phyloP scores from a whole-genome alignment of 2,797 vertebrate genomes.

The Karalla daura region DNA sequence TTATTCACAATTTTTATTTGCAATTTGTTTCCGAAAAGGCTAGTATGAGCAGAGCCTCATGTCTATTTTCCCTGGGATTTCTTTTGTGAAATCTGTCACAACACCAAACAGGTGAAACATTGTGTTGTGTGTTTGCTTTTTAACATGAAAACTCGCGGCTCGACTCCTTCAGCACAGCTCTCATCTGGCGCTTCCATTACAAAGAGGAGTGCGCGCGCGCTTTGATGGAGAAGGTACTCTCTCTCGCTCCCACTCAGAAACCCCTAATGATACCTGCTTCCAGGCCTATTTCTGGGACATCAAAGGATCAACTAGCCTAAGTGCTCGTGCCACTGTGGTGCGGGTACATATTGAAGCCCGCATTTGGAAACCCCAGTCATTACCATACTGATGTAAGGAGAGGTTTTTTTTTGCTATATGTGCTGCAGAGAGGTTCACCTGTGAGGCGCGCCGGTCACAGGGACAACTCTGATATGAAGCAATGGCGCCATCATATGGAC shows the following conservation, averaged over 20 bases:
- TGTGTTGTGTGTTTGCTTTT: conserved; percentile 47
- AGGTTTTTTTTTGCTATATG: conserved; percentile 36
- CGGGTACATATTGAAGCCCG: conserved; percentile 46
- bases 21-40: background rate
- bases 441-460: background rate
- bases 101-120: background rate
- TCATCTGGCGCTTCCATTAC: conserved; percentile 60
- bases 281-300: conserved; percentile 72
- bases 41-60: background rate
- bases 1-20: too few relatives aligned
- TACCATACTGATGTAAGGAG: conserved; percentile 47
- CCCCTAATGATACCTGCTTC: conserved; percentile 73
- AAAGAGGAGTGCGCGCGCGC: conserved; percentile 61
- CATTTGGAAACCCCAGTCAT: conserved; percentile 60
- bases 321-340: conserved; percentile 62
- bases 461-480: conserved; percentile 16
- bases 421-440: conserved; percentile 2
- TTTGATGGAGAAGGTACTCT: conserved; percentile 68
- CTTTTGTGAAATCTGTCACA: background rate
- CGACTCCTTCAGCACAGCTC: conserved; percentile 44
- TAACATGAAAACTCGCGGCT: conserved; percentile 33
- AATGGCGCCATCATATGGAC: conserved; percentile 70
- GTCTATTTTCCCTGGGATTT: background rate
- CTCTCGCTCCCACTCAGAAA: conserved; percentile 55
- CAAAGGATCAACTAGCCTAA: conserved; percentile 78